Base-by-base conservation (phyloP, 2,113 vertebrate genomes). In the Xenopus tropicalis region DNA sequence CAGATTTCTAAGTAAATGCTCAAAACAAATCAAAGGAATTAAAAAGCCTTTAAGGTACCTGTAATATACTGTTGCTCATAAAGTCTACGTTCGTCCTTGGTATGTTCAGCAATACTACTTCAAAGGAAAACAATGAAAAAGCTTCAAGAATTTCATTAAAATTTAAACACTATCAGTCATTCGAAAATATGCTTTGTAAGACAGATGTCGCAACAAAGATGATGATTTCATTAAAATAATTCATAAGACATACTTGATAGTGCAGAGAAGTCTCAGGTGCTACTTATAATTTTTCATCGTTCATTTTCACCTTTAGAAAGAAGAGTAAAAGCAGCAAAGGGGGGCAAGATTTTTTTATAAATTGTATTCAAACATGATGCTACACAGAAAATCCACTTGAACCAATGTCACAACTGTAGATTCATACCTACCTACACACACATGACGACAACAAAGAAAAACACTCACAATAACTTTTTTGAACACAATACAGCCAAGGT, bases 11-110 rank as follows among this genome's bases (percentile, higher is more conserved):
- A 61, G 64, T 74, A 80, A 20, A 29, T 71, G 80, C 78, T 87
- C 87, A 77, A 86, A 87, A 83, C 74, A 86, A 75, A 86, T 81
- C 79, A 82, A 84, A 82, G 80, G 77, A 85, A 89, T 88, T 83
- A 87, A 88, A 86, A 84, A 70, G 81, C 82, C 78, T 85, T 81
- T 43, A 68, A 74, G 56, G 44, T 56, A 72, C 68, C 77, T 82
- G 56, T 69, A 82, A 79, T 44, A 79, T 67, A 80, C 78, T 79
- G 61, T 79, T 77, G 71, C 66, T 62, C 63, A 61, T 84, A 83
- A 79, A 57, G 66, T 71, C 75, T 79, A 22, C 75, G 73, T 78
- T 85, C 85, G 79, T 85, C 85, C 77, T 87, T 87, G 80, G 83
- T 58, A 4, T 29, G 72, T 75, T 75, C 74, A 64, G 48, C 71